Base-by-base conservation (phyloP, 1,140 invertebrate genomes). In the Anthonomus grandis region DNA sequence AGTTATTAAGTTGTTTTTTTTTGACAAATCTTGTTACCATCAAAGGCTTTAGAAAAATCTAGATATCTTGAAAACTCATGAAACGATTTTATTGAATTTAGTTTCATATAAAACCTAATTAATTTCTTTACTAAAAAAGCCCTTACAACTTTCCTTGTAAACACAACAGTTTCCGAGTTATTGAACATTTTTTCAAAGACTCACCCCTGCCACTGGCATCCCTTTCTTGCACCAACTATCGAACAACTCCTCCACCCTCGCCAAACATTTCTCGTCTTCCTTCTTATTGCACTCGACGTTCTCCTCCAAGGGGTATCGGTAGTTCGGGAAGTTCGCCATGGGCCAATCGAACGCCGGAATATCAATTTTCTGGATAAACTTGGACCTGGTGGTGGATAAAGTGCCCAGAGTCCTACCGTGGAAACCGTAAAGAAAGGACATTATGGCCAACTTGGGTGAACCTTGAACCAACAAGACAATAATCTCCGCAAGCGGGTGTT, bases 351-450 rank as follows among this genome's bases (percentile, higher is more conserved):
- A 93, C 0, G 90, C 83, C 2, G 97, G 97, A 24, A 97, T 84
- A 73, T 99, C 97, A 34, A 99, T 77, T 76, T 99, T 99, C 66
- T 98, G 94, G 59, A 95, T 87, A 18, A 91, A 84, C 79, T 98
- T 99, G 4, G 93, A 96, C 69, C 96, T 93, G 0, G 97, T 98
- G 0, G 91, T 88, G 1, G 89, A 82, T 5, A 98, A 76, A 6
- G 84, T 82, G 34, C 90, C 96, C 63, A 94, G 76, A 3, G 92
- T 95, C 58, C 92, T 78, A 0, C 94, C 91, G 71, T 94, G 91
- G 65, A 94, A 94, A 45, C 80, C 83, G 27, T 89, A 88, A 70
- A 87, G 81, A 70, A 98, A 98, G 0, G 94, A 97, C 50, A 98
- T 74, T 50, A 98, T 87, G 2, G 90, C 85, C 0, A 96, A 79